phyloP scores from a whole-genome alignment of 2,113 vertebrate species.

The Typhlomys cinereus region DNA sequence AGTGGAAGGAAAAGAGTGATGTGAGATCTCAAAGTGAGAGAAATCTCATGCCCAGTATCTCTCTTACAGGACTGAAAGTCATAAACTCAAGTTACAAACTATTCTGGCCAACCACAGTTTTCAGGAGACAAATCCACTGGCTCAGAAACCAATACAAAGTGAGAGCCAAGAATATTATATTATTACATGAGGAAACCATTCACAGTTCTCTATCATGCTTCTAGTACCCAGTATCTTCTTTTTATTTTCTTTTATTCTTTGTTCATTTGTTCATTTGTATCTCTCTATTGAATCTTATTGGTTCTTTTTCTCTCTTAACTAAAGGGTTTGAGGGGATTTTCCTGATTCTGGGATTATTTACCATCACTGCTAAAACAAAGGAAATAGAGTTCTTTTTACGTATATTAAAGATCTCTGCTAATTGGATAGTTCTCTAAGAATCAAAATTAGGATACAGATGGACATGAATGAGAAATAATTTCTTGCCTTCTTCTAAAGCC shows the following conservation, averaged over 20 bases:
- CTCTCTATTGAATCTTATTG: background rate
- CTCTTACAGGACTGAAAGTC: background rate
- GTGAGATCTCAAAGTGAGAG: background rate
- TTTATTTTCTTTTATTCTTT: background rate
- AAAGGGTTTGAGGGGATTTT: background rate
- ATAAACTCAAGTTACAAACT: background rate
- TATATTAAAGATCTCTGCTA: slow-evolving; percentile 18
- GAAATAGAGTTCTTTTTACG: background rate
- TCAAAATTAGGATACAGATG: slow-evolving; percentile 4
- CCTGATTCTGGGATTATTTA: background rate
- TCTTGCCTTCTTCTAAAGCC: background rate
- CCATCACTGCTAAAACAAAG: background rate
- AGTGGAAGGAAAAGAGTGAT: background rate
- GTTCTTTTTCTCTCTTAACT: slow-evolving; percentile 27
- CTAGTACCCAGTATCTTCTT: background rate
- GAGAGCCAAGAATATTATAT: background rate
- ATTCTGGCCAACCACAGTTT: rapidly evolving
- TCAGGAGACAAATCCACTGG: background rate
- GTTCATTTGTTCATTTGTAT: background rate
- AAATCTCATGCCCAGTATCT: background rate
- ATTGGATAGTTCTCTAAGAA: slow-evolving; percentile 6
- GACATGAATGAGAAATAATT: slow-evolving; percentile 4
- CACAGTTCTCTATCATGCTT: background rate
- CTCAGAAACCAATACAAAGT: background rate
- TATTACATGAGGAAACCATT: background rate